Evolutionary conservation across 2,113 vertebrate species (phyloP), one percentile per base, ranked within the genome.

Genomic region (Lipotes vexillifer): DNA sequence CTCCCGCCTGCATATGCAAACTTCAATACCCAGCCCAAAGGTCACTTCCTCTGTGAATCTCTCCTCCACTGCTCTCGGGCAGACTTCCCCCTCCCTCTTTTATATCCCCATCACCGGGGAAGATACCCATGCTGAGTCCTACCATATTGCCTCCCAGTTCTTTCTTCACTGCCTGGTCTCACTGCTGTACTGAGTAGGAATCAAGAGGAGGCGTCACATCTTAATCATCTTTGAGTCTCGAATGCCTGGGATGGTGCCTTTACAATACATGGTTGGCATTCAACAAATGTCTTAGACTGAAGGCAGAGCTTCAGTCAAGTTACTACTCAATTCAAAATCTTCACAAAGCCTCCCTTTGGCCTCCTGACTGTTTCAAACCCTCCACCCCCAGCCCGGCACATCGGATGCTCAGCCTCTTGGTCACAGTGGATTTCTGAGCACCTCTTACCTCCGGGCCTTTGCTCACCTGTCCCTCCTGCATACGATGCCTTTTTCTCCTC

Each of bases 331-430:
- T 27, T 80, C 63, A 36, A 55, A 46, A 68, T 36, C 85, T 75
- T 52, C 59, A 6, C 38, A 57, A 25, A 52, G 20, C 38, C 55
- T 49, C 13, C 72, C 17, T 11, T 21, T 68, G 15, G 57, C 65
- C 38, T 78, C 38, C 36, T 20, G 33, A 55, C 3, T 9, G 1
- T 38, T 55, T 33, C 88, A 36, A 6, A 38, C 9, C 55, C 55
- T 21, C 55, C 46, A 52, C 12, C 20, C 44, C 17, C 1, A 41
- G 61, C 2, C 23, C 3, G 57, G 46, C 5, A 2, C 21, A 1
- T 8, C 6, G 7, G 63, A 57, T 0, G 8, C 23, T 33, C 57
- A 27, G 55, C n/a, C 52, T 69, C 82, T 5, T 0, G 1, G 14
- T 25, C 72, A 31, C 27, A 27, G 11, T 25, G 87, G 23, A 27